Conservation (phyloP, 2,888 invertebrate species). For the Macropis europaea region DNA sequence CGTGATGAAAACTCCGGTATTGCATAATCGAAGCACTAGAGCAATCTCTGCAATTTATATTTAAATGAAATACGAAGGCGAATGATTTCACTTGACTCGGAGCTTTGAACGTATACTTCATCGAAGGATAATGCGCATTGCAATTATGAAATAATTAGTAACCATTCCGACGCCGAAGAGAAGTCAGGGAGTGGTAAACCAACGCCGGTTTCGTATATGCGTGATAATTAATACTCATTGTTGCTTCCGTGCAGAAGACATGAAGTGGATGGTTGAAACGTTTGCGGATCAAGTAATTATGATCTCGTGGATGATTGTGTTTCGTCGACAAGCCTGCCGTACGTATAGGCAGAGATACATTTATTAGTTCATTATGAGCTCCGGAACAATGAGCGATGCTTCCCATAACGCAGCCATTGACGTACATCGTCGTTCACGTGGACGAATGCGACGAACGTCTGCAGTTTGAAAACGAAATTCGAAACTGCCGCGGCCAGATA, state of each 20-base stretch:
- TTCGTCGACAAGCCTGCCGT: neutral
- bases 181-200: neutral
- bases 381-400: neutral
- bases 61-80: no score
- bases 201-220: neutral
- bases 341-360: neutral
- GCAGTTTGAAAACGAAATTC: neutral
- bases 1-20: no score
- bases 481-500: no score
- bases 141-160: no score
- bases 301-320: neutral
- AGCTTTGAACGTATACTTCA: no score
- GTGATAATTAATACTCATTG: neutral
- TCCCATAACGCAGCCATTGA: no score
- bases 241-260: neutral
- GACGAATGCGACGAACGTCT: no score
- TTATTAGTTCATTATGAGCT: neutral
- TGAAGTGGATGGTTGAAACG: neutral
- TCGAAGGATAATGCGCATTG: no score
- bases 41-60: no score
- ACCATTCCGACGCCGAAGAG: no score
- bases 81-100: no score
- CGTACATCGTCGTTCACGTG: neutral
- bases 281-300: neutral
- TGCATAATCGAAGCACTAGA: no score